Conservation (phyloP, 92 coral and sea anemone species). For the Palythoa grandiflora region DNA sequence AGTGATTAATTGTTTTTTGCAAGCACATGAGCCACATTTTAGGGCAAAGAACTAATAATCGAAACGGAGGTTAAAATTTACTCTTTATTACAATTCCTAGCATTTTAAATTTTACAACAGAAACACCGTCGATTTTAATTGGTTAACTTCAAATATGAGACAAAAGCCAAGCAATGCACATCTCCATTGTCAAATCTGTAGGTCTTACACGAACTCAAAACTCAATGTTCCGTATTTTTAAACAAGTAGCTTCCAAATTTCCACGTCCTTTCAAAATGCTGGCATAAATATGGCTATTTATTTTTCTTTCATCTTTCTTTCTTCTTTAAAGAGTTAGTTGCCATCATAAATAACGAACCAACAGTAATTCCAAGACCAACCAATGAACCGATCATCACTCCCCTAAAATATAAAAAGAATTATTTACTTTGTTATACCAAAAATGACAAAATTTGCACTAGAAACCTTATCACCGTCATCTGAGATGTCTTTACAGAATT, state of each 20-base stretch:
- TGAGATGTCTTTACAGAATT: too few relatives aligned
- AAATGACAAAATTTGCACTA: too few relatives aligned
- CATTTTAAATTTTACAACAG: not conserved
- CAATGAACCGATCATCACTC: slow-evolving; percentile 44
- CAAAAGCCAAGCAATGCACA: not conserved
- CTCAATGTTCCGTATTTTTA: not conserved
- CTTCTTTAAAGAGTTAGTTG: slow-evolving; percentile 37
- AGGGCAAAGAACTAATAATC: too few relatives aligned
- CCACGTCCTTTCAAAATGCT: not conserved
- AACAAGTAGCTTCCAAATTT: not conserved
- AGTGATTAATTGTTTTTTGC: too few relatives aligned
- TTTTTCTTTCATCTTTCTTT: slow-evolving; percentile 39
- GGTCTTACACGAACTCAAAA: not conserved
- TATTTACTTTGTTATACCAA: too few relatives aligned
- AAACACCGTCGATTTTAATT: not conserved
- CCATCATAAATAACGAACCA: slow-evolving; percentile 46
- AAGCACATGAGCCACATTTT: too few relatives aligned
- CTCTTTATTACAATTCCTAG: too few relatives aligned
- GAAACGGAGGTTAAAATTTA: too few relatives aligned
- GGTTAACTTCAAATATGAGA: not conserved
- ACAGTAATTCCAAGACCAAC: slow-evolving; percentile 47
- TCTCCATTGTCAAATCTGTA: not conserved
- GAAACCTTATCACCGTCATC: too few relatives aligned
- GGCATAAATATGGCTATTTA: not conserved
- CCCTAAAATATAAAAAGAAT: slow-evolving; percentile 27